Base-by-base conservation (phyloP, 2,888 invertebrate species). In the Blastobasis adustella region DNA sequence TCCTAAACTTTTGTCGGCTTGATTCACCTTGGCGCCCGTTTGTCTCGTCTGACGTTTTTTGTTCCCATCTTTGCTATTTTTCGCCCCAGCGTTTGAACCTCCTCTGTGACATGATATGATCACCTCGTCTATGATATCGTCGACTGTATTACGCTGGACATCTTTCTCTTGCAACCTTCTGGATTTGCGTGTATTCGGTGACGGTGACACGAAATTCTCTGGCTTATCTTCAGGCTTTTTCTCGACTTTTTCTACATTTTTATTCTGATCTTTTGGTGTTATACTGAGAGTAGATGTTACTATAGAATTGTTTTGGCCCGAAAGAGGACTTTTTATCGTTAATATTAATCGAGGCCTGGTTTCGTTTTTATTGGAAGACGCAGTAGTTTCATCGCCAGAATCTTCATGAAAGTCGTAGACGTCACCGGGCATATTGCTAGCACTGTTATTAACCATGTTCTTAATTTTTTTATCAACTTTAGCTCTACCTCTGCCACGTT, bases 401-500 rank as follows among this genome's bases (percentile, higher is more conserved):
- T 97, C 97, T 70, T 97, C 97, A 61, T 95, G 93, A 73, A 97
- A 97, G 74, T 97, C 97, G 71, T 97, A 97, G 4, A 97, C 91
- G 69, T 97, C 97, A 7, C 94, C 92, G 0, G 92, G 90, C 48
- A 90, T 79, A 62, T 91, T 91, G 61, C 86, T 90, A 56, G 90
- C 89, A 59, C 88, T 91, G 7, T 83, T 85, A 66, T 86, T 89
- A 4, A 83, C 74, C 7, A 76, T 59, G 57, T 62, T 77, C 67
- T 85, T 85, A 0, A 82, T 67, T 74, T 90, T 91, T 58, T 91
- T 88, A 60, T 91, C 91, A 9, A 78, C 77, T 69, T 88, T 90
- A 0, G 80, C 76, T 66, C 90, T 78, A 7, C 89, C 89, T 62
- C 90, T 77, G 4, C 90, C 89, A 23, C 90, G 82, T 66, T 86